Conservation (phyloP, 2,797 vertebrate genomes). For the Enteromius mattozi region DNA sequence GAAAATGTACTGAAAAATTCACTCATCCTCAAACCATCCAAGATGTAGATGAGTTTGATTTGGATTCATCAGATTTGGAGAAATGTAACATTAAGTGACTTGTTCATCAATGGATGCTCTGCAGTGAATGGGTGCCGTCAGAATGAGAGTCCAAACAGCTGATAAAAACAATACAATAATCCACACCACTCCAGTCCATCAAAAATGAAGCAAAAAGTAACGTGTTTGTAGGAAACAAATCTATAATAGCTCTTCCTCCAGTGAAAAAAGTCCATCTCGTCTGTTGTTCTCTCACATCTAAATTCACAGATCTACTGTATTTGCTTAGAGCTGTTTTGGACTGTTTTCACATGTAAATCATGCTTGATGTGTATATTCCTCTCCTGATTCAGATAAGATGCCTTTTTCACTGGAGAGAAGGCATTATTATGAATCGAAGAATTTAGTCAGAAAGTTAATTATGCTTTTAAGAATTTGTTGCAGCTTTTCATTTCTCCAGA, state of each 20-base stretch:
- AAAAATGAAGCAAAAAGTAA: neutral
- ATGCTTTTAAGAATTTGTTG: neutral
- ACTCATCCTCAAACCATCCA: neutral
- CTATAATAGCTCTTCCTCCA: neutral
- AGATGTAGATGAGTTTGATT: neutral
- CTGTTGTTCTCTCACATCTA: neutral
- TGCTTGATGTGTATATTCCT: neutral
- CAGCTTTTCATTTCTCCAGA: neutral
- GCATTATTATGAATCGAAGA: neutral
- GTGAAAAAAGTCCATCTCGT: neutral
- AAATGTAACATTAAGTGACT: neutral
- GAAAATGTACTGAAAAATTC: neutral
- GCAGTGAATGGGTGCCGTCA: neutral
- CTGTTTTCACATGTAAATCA: neutral
- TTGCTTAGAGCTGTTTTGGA: neutral
- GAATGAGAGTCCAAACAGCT: neutral
- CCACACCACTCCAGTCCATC: neutral
- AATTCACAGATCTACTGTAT: neutral
- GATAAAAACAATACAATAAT: neutral
- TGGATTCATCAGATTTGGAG: neutral
- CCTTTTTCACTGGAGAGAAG: neutral
- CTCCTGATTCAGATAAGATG: neutral
- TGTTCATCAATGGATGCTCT: neutral
- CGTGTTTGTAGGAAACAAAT: neutral
- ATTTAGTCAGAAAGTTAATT: neutral